Evolutionary conservation across 2,797 vertebrate genomes (phyloP), one percentile per base, ranked within the genome.

Genomic region (Spinus pinus): DNA sequence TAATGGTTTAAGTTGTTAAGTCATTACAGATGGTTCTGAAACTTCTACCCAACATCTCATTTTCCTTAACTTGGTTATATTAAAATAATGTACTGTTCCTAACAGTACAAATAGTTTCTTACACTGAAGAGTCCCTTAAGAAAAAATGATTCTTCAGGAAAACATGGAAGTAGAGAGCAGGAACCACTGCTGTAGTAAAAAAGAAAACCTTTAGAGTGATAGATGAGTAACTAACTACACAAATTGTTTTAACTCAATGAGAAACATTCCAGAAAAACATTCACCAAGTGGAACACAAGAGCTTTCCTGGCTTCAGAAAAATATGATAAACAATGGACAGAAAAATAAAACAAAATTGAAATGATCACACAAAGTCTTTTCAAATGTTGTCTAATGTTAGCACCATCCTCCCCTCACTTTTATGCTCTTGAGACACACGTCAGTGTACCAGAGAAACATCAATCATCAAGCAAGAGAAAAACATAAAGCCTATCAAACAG

Each of bases 401-500:
- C 82, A 81, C 58, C 41, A 23, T 60, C 86, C 90, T 86, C 50
- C 66, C 31, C 51, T 79, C 42, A 17, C 67, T 70, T 58, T 47
- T 67, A 79, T 49, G 53, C 82, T 90, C 94, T 80, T 1, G n/a
- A 94, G 92, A 50, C 72, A 86, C 66, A 83, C 1, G 4, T 50
- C 91, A 69, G n/a, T 27, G 81, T 69, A 83, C 66, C 71, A 88
- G 49, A 77, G 93, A 73, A 70, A 25, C 35, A 94, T 95, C 92
- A 84, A 90, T 96, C 95, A 97, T 41, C 47, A n/a, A 33, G 57
- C 8, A 69, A 88, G 27, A 95, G 86, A 81, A 97, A 97, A 97
- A 94, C 67, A 92, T 28, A 86, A 96, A 92, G 79, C 81, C 70
- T 75, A 96, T 92, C 94, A 87, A 95, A 96, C 53, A 39, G 27